phyloP scores from a whole-genome alignment of 2,888 invertebrate genomes.

The Prenolepis imparis region DNA sequence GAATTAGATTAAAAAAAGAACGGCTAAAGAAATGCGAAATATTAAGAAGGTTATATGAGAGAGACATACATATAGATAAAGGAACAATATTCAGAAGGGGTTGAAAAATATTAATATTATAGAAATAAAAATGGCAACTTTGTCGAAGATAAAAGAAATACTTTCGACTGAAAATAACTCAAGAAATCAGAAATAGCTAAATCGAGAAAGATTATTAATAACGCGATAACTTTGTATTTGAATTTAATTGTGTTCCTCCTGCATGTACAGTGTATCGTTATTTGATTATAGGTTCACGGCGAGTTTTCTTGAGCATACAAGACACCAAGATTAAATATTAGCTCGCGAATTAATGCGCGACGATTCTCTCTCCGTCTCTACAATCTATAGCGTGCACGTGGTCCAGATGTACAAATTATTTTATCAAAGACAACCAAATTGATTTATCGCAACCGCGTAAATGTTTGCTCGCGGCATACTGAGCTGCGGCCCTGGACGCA shows the following conservation, averaged over 20 bases:
- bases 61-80: background rate
- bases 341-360: conserved; percentile 32
- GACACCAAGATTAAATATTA: conserved; percentile 41
- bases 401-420: conserved; percentile 50
- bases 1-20: conserved; percentile 2
- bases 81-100: background rate
- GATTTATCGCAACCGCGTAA: conserved; percentile 46
- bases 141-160: background rate
- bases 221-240: background rate
- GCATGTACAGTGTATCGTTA: background rate
- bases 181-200: background rate
- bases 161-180: background rate
- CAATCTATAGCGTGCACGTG: background rate
- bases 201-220: background rate
- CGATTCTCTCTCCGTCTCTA: conserved; percentile 15
- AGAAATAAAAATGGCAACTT: background rate
- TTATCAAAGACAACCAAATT: conserved; percentile 53
- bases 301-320: background rate
- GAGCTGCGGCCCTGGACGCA: conserved; percentile 42
- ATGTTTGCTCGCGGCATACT: conserved; percentile 44
- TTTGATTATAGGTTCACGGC: background rate
- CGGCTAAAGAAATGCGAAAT: background rate
- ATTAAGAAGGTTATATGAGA: background rate
- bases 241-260: conserved; percentile 7
- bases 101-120: background rate